A percentile compares a stretch with the other conserved stretches of the same genome.
Conservation (phyloP, 2,797 vertebrate species). For the Liasis olivaceus region DNA sequence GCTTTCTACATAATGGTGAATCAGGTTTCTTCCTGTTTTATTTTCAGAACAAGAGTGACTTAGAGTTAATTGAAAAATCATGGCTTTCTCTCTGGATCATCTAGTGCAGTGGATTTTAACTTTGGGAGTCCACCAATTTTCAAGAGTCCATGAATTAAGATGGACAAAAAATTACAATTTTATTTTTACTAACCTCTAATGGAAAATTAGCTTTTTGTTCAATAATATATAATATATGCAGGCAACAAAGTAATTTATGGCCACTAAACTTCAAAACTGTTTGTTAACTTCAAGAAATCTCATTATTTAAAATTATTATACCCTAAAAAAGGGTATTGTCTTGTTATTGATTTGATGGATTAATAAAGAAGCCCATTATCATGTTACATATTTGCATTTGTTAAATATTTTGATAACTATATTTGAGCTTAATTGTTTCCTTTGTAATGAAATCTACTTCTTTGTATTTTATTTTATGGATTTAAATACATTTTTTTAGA, state of each 20-base stretch:
- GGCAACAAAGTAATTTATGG: neutral
- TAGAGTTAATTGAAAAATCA: neutral
- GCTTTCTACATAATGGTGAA: neutral
- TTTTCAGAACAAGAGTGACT: neutral
- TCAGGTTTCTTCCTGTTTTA: neutral
- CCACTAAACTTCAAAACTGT: neutral
- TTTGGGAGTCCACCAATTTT: neutral
- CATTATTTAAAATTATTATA: neutral
- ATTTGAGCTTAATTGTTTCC: neutral
- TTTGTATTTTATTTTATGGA: neutral
- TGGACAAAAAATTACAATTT: neutral
- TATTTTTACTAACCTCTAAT: neutral
- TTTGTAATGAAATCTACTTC: neutral
- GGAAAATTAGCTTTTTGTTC: neutral
- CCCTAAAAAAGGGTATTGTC: neutral
- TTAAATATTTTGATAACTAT: neutral
- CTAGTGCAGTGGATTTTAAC: neutral
- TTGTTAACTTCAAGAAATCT: neutral
- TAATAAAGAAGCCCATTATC: neutral
- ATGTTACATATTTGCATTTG: neutral
- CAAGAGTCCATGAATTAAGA: neutral
- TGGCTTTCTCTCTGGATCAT: neutral
- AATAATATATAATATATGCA: neutral
- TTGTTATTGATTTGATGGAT: neutral
- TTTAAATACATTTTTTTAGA: neutral